A percentile compares a stretch with the other conserved stretches of the same genome.
phyloP scores from a whole-genome alignment of 2,888 invertebrate genomes.

The Nomada ferruginata region DNA sequence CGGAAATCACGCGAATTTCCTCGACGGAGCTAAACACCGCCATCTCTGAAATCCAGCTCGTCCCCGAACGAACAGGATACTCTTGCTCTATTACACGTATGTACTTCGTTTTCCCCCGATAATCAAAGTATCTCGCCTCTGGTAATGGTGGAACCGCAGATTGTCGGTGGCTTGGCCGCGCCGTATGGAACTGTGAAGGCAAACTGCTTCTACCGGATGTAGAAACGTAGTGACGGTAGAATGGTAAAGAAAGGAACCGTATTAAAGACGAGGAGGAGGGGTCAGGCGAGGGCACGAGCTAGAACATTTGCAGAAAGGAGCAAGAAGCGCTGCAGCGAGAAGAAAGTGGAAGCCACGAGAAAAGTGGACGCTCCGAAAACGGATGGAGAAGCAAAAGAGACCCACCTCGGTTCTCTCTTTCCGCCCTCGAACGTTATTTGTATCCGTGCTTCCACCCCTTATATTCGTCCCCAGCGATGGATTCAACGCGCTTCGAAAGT shows the following conservation, averaged over 20 bases:
- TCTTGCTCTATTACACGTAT: neutral
- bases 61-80: conserved; percentile 4
- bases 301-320: neutral
- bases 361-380: conserved; percentile 14
- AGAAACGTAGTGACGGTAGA: conserved; percentile 3
- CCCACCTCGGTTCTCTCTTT: conserved; percentile 4
- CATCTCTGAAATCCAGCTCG: conserved; percentile 12
- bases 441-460: conserved; percentile 9
- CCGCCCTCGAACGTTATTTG: conserved; percentile 33
- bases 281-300: conserved; percentile 11
- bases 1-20: neutral
- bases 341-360: conserved; percentile 26
- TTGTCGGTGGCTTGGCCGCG: neutral
- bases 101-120: conserved; percentile 21
- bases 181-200: conserved; percentile 2
- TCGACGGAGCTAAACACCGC: neutral
- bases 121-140: conserved; percentile 32
- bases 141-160: neutral
- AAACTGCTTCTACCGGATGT: conserved; percentile 11
- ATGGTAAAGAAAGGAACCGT: conserved; percentile 36
- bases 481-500: neutral
- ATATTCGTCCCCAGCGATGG: neutral
- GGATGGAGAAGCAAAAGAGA: conserved; percentile 17
- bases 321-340: conserved; percentile 23
- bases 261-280: conserved; percentile 11